Evolutionary conservation across 2,113 vertebrate species (phyloP), one percentile per base, ranked within the genome.

Genomic region (Miniopterus natalensis): DNA sequence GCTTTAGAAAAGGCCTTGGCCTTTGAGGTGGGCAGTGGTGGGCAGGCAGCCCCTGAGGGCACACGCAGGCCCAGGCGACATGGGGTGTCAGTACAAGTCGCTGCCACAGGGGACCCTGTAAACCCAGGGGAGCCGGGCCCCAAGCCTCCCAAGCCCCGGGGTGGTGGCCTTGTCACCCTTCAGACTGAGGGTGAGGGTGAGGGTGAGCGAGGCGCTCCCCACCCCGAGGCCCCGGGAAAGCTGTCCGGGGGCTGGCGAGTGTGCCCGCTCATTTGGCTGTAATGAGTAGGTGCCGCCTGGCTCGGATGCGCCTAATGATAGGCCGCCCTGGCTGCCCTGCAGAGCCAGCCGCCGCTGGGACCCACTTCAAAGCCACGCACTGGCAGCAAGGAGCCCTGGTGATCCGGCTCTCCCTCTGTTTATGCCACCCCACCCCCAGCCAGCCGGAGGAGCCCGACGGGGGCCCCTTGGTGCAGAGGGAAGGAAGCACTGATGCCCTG

Each of bases 1-100:
- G 31, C 53, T 88, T 42, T 21, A 42, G 20, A 23, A 45, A 74
- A 13, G 68, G 45, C 3, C n/a, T 66, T 9, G 7, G 63, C 15
- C 4, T 8, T 11, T 0, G 0, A 25, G 61, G 71, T 17, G 4
- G n/a, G 31, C 17, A 1, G 0, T 1, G 14, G 49, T 3, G 29
- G 29, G 88, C 40, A 47, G 81, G 59, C 6, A 5, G 86, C 14
- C 21, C 36, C 31, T 7, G 1, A 21, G 15, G 53, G 53, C 8
- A 25, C 27, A 42, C 17, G 6, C 1, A 9, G 18, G 9, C 9
- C 31, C 45, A 6, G 23, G 5, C 14, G 18, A 27, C 0, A 18
- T 0, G 7, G 40, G 8, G 8, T 8, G 0, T 25, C 49, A 55
- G 59, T 51, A 49, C 27, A 23, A 12, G 1, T 10, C 14, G 7